Evolutionary conservation across 2,113 vertebrate genomes (phyloP).

Genomic region (Dipodomys spectabilis): DNA sequence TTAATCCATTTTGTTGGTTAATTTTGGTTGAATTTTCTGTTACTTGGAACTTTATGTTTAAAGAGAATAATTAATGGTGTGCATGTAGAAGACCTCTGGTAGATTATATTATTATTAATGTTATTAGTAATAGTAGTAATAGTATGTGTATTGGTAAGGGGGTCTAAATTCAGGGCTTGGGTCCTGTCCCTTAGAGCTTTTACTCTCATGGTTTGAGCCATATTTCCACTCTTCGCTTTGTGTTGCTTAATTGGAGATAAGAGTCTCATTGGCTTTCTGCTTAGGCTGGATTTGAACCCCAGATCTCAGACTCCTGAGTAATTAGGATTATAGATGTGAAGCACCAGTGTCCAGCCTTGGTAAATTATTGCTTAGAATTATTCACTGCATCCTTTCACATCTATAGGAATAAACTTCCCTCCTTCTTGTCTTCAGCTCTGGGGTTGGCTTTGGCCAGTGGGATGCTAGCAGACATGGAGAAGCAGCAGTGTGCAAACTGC

Average conservation of each 20-base stretch:
- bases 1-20: constrained; percentile 20
- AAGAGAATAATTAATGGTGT: constrained; percentile 8
- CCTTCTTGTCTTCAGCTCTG: background rate
- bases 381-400: background rate
- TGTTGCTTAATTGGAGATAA: too few relatives aligned
- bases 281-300: too few relatives aligned
- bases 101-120: background rate
- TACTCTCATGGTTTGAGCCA: too few relatives aligned
- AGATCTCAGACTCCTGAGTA: too few relatives aligned
- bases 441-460: background rate
- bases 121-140: too few relatives aligned
- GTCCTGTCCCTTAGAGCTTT: too few relatives aligned
- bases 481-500: background rate
- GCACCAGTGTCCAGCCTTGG: too few relatives aligned
- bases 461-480: background rate
- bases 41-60: background rate
- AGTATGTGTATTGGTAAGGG: too few relatives aligned
- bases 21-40: constrained; percentile 36
- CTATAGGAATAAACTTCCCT: background rate
- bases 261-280: too few relatives aligned
- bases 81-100: background rate
- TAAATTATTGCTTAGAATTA: constrained; percentile 15
- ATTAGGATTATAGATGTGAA: too few relatives aligned
- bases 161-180: too few relatives aligned
- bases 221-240: too few relatives aligned